Evolutionary conservation across 2,113 vertebrate species (phyloP), one percentile per base, ranked within the genome.

Genomic region (Paraplagusia blochii): DNA sequence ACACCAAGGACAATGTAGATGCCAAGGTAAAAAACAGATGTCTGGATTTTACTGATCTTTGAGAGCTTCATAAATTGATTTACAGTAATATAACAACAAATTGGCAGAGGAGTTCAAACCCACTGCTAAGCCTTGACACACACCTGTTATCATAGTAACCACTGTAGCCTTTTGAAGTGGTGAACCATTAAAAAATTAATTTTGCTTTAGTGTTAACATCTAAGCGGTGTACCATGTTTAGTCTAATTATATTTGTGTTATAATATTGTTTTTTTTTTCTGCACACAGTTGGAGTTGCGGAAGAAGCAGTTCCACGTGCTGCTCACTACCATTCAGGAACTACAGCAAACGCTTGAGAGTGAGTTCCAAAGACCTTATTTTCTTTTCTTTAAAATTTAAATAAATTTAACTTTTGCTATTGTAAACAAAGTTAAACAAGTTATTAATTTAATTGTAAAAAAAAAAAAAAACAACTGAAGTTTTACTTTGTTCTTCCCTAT

Each of bases 221-320:
- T 29, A 29, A 29, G 22, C 22, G 3, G 2, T 29, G 3, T 29
- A 2, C 22, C 22, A 29, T 29, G 22, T 29, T 29, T 29, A 29
- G 3, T 29, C 6, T 4, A 29, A 29, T 29, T 6, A 4, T 29
- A 29, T 29, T 29, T 4, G 6, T 29, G 22, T 29, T 29, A 29
- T 29, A 29, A 29, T 29, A 29, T 29, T 29, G 2, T 29, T 5
- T 4, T n/a, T 33, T 47, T 56, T 53, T 56, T n/a, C n/a, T n/a
- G n/a, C n/a, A 6, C 22, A 29, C 61, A 99, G 97, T 76, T 99
- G 88, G 96, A 99, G 76, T 80, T 99, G 72, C 93, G 96, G 66
- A 94, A 97, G 83, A 98, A 98, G 66, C 97, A 99, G 82, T 99
- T 99, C 67, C 95, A 98, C 1, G 97, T 98, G 72, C 93, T 99